Evolutionary conservation across 2,113 vertebrate genomes (phyloP), one percentile per base, ranked within the genome.

Genomic region (Paraplagusia blochii): DNA sequence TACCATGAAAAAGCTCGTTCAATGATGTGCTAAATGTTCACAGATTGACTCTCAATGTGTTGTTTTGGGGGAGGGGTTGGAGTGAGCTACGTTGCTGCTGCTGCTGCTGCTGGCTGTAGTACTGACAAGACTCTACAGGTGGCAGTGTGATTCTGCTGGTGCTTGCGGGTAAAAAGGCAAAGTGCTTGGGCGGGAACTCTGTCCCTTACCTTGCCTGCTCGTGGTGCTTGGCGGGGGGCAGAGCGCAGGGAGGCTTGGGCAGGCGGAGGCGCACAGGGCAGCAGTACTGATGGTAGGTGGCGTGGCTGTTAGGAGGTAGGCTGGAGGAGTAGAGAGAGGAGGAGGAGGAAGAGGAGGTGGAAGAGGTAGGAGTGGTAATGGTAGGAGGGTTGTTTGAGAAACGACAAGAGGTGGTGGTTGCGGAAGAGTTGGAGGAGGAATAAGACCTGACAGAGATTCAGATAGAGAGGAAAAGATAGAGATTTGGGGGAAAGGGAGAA

Each of bases 261-360:
- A 92, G 93, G 88, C 91, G 91, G 84, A 91, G 90, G 86, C 93
- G 90, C 86, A 92, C 90, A 85, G 92, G 92, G 85, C 93, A 94
- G 92, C 92, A 94, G 90, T 93, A 95, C 93, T 94, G 94, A 92
- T 95, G 93, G 87, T 92, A 93, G 90, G 90, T 91, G 90, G 91
- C 89, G 91, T 92, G 92, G 90, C 89, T 89, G 87, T 90, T 86
- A 90, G 88, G 78, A 85, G 79, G 76, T 66, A 87, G 79, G 82
- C 77, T 78, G 85, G 77, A 80, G 74, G 76, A 80, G 82, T 77
- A 86, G 86, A 83, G 84, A 85, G 77, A 87, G 84, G 80, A 86
- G 81, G 81, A 83, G 79, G 79, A 69, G 50, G 80, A 85, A 76
- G 76, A 76, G 77, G 85, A 75, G 81, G 82, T 73, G 81, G 86